These are phyloP conservation scores for Diacarnus erythraeanus DNA, from an alignment of 37 sponge, comb jelly and placozoan genomes.

Conservation along the genomic window DNA sequence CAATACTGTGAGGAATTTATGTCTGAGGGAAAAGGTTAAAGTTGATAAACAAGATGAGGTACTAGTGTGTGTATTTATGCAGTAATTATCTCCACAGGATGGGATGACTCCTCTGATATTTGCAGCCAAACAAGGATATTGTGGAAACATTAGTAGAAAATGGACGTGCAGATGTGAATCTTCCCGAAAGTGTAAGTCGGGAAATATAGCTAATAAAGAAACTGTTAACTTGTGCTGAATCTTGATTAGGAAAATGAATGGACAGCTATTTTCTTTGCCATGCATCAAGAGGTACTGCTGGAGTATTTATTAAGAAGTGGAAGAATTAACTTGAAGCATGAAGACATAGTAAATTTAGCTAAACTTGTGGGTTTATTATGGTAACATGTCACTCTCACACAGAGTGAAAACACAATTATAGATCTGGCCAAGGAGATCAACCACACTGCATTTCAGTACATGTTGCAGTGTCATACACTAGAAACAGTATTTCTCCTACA, in stretches of 20 bases:
- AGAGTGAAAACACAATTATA: neutral
- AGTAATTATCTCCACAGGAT: no score
- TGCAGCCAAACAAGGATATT: no score
- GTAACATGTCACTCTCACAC: neutral
- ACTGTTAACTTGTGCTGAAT: neutral
- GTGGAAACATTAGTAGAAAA: neutral
- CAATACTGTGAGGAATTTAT: no score
- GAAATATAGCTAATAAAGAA: no score
- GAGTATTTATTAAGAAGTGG: constrained; percentile 1
- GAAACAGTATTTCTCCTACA: neutral
- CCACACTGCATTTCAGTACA: neutral
- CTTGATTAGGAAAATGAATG: neutral
- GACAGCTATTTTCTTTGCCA: constrained; percentile 17
- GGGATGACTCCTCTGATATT: no score
- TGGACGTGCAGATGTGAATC: constrained; percentile 4
- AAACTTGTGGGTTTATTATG: no score
- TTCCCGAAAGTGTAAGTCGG: neutral
- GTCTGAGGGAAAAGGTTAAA: no score
- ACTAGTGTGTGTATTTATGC: no score
- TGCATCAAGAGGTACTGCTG: neutral
- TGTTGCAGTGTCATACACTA: neutral
- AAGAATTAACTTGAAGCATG: constrained; percentile 3
- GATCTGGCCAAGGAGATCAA: constrained; percentile 8
- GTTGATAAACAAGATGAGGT: no score
- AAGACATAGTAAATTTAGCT: no score